These are phyloP conservation scores for Pseudomugil gertrudae DNA, from an alignment of 2,797 vertebrate genomes.

Conservation along the genomic window DNA sequence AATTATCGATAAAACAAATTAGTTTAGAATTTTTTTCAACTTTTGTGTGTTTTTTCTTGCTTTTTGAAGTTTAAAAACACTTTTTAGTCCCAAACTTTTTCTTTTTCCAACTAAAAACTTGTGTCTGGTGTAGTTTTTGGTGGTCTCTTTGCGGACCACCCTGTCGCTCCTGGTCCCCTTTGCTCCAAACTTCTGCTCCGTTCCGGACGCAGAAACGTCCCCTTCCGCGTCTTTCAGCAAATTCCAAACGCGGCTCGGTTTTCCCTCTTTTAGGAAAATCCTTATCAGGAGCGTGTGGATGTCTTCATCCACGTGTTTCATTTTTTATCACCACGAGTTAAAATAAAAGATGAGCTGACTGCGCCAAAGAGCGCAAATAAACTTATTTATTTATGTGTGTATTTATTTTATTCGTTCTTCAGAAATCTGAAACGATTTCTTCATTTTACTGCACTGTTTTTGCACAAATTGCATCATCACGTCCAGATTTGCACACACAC, in stretches of 20 bases:
- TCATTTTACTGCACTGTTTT: conserved; percentile 15
- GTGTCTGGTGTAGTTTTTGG: background rate
- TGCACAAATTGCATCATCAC: conserved; percentile 5
- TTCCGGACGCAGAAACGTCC: conserved; percentile 4
- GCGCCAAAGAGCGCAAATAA: conserved; percentile 5
- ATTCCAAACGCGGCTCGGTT: background rate
- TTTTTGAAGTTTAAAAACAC: background rate
- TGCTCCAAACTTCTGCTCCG: conserved; percentile 40
- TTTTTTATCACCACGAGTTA: conserved; percentile 7
- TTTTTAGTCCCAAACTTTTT: background rate
- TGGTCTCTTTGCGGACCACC: conserved; percentile 40
- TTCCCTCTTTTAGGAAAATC: conserved; percentile 9
- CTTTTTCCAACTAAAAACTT: background rate
- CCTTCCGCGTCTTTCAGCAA: background rate
- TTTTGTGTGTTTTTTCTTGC: background rate
- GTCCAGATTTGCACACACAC: background rate
- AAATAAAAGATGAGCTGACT: conserved; percentile 10
- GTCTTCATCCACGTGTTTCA: background rate
- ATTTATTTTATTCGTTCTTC: background rate
- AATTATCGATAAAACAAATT: background rate
- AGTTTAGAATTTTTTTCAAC: background rate
- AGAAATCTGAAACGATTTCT: background rate
- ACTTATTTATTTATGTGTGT: too few species aligned
- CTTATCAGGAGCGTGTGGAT: background rate
- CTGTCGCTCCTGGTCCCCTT: conserved; percentile 34